phyloP scores from a whole-genome alignment of 2,797 vertebrate species.

The Kryptopterus vitreolus region DNA sequence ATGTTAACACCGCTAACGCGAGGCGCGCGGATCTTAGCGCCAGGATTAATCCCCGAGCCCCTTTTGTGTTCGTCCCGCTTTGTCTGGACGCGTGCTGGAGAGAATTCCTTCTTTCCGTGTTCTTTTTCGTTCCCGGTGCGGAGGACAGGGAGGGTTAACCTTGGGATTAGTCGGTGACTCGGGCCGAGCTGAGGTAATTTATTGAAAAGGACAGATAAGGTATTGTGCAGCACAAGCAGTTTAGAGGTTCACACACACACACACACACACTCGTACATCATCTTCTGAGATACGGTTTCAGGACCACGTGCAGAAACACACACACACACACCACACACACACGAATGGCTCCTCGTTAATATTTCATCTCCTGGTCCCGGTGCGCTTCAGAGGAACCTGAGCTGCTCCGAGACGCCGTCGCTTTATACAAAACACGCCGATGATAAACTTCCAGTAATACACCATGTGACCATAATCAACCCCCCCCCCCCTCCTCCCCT shows the following conservation, averaged over 20 bases:
- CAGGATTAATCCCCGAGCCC: background rate
- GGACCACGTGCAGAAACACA: conserved; percentile 30
- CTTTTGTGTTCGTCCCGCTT: background rate
- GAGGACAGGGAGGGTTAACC: conserved; percentile 19
- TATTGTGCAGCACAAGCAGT: conserved; percentile 43
- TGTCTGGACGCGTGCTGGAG: background rate
- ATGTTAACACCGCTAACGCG: background rate
- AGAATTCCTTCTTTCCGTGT: background rate
- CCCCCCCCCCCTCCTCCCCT: too few species aligned
- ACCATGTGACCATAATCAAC: too few species aligned
- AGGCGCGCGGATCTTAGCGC: background rate
- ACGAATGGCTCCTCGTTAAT: conserved; percentile 45
- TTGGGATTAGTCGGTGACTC: conserved; percentile 31
- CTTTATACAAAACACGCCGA: conserved; percentile 7
- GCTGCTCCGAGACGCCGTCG: background rate
- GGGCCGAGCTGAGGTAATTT: conserved; percentile 28
- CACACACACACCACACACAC: conserved; percentile 40
- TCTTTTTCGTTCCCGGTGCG: background rate
- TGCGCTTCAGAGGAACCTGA: background rate
- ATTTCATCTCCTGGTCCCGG: conserved; percentile 24
- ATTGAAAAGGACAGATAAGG: conserved; percentile 50
- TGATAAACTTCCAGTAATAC: conserved; percentile 1
- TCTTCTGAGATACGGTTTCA: conserved; percentile 44
- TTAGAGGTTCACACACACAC: conserved; percentile 21
- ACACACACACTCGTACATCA: conserved; percentile 31